A percentile compares a stretch with the other conserved stretches of the same genome.
phyloP scores from a whole-genome alignment of 2,888 invertebrate species.

The Itoplectis maculator region DNA sequence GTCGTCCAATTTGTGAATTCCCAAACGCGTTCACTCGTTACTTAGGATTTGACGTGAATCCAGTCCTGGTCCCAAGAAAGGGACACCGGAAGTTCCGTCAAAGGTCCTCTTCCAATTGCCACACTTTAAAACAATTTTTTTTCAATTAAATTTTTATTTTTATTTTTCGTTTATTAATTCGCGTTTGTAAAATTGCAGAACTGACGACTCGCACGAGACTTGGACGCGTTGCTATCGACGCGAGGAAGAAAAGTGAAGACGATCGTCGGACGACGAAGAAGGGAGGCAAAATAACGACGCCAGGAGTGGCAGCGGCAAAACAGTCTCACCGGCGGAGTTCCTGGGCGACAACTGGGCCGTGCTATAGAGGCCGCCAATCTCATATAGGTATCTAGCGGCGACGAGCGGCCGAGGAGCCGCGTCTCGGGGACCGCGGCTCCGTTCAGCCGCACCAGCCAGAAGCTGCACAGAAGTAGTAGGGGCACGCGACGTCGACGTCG shows the following conservation, averaged over 20 bases:
- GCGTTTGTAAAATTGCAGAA: not conserved
- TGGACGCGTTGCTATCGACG: not conserved
- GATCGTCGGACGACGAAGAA: slow-evolving; percentile 5
- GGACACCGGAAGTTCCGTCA: not conserved
- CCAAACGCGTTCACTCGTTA: slow-evolving; percentile 29
- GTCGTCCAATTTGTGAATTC: slow-evolving; percentile 22
- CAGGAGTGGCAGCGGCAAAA: slow-evolving; percentile 35
- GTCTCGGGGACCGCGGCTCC: slow-evolving; percentile 60
- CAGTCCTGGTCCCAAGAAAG: not conserved
- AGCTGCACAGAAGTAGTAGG: slow-evolving; percentile 59
- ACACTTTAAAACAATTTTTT: slow-evolving; percentile 7
- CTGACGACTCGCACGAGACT: not conserved
- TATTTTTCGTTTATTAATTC: not conserved
- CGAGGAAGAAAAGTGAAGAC: not conserved
- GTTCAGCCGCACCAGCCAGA: slow-evolving; percentile 59
- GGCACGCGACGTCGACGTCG: slow-evolving; percentile 42
- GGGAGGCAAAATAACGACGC: slow-evolving; percentile 8
- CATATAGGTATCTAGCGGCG: slow-evolving; percentile 73
- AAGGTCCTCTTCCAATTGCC: not conserved
- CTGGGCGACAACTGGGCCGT: slow-evolving; percentile 76
- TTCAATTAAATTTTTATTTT: too few species aligned
- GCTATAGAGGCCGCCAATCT: slow-evolving; percentile 74
- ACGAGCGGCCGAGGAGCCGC: slow-evolving; percentile 65
- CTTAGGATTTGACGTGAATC: not conserved
- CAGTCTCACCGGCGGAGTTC: slow-evolving; percentile 74